A percentile compares a stretch with the other conserved stretches of the same genome.
Evolutionary conservation across 1,140 invertebrate species (phyloP).

Genomic region (Lepidurus apus): DNA sequence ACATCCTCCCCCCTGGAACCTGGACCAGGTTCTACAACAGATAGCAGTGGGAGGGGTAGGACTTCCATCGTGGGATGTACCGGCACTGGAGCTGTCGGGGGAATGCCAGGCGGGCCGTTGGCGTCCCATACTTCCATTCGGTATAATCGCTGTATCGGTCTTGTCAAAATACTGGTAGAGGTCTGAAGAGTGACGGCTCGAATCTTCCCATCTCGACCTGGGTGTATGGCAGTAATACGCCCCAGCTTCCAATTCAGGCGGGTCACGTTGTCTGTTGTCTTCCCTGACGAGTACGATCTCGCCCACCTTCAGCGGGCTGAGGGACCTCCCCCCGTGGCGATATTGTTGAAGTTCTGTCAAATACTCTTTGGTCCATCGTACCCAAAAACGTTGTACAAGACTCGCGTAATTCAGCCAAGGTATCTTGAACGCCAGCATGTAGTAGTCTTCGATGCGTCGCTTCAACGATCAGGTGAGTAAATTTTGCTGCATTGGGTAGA

Average conservation of each 20-base stretch:
- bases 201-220: conserved; percentile 38
- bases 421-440: conserved; percentile 27
- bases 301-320: neutral
- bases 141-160: conserved; percentile 38
- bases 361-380: neutral
- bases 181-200: conserved; percentile 38
- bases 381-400: neutral
- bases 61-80: neutral
- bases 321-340: conserved; percentile 4
- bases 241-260: conserved; percentile 39
- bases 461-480: conserved; percentile 29
- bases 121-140: conserved; percentile 23
- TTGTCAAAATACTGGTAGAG: conserved; percentile 35
- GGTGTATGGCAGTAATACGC: conserved; percentile 35
- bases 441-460: conserved; percentile 23
- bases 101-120: neutral
- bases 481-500: conserved; percentile 22
- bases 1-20: neutral
- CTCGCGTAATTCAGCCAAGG: conserved; percentile 39
- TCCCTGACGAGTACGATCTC: neutral
- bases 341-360: neutral
- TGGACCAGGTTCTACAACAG: neutral
- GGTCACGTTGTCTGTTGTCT: neutral
- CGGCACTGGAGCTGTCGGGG: neutral
- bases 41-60: neutral